Conservation (phyloP, 2,888 invertebrate genomes). For the Parnassius orleans region DNA sequence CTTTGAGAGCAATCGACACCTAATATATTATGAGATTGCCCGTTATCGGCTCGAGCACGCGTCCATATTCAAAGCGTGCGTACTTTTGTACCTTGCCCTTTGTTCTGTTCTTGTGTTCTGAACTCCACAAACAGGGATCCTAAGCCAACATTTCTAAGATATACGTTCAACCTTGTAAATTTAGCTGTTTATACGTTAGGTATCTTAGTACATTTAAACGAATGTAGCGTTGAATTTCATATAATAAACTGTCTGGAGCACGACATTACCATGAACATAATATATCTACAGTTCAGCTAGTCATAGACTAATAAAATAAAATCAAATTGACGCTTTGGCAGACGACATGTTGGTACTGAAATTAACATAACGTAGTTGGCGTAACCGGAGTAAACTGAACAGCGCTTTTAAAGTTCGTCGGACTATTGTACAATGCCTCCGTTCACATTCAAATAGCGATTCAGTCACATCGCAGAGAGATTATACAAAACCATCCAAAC, state of each 20-base stretch:
- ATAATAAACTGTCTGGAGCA: constrained; percentile 54
- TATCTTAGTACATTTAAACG: constrained; percentile 34
- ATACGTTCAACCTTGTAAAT: constrained; percentile 35
- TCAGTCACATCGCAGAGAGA: constrained; percentile 42
- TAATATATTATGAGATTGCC: constrained; percentile 54
- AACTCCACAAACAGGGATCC: constrained; percentile 43
- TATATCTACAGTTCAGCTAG: constrained; percentile 41
- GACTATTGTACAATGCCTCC: constrained; percentile 62
- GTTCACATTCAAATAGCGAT: constrained; percentile 18
- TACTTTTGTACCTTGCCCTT: constrained; percentile 51
- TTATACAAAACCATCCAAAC: constrained; percentile 14
- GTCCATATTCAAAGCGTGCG: constrained; percentile 40
- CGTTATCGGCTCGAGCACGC: constrained; percentile 60
- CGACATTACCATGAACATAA: constrained; percentile 49
- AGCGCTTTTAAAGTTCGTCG: constrained; percentile 61
- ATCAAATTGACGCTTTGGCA: constrained; percentile 49
- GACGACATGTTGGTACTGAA: constrained; percentile 55
- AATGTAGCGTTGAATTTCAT: constrained; percentile 47
- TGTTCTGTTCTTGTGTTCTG: constrained; percentile 43
- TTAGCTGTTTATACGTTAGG: constrained; percentile 33
- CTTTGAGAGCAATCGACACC: constrained; percentile 66
- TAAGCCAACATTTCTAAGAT: constrained; percentile 49
- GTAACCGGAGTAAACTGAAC: constrained; percentile 42
- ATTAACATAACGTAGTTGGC: constrained; percentile 66
- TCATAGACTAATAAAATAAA: constrained; percentile 67